Evolutionary conservation across 1,140 invertebrate species (phyloP), one percentile per base, ranked within the genome.

Genomic region (Hestina assimilis): DNA sequence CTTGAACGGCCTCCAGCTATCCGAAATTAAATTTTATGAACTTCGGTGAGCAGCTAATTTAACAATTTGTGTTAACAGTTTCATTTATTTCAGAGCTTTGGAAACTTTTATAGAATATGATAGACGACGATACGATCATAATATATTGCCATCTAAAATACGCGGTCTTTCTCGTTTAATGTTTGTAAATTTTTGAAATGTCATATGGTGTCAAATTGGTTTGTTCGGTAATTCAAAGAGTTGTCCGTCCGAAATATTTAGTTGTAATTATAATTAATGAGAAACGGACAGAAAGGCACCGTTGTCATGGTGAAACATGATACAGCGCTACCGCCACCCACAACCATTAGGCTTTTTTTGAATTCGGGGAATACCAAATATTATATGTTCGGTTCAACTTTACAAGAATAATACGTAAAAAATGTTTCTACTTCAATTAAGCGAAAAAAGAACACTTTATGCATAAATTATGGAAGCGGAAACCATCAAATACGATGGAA

Each of bases 231-330:
- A 31, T 56, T 58, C 57, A 63, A 70, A 65, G 56, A 23, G 63
- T 42, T 50, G 31, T 35, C 56, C 48, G 24, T 14, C 58, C 59
- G 63, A 43, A 78, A 73, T 66, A 79, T 74, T 75, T 74, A 75
- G 67, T 58, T 67, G 74, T 76, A 80, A 83, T 83, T 79, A 80
- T 69, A 72, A 75, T 81, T 80, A 83, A 81, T 75, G 78, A 83
- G 73, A 79, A 77, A 72, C 72, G 69, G 59, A 70, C 69, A 67
- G 64, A 73, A 67, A 72, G 72, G 67, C 69, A 60, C 51, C 70
- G 66, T 76, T 78, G 71, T 77, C 70, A 66, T 41, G 62, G 55
- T 59, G 74, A 68, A 81, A 81, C 48, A 62, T 66, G 72, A 78
- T 73, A 69, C 59, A 61, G 47, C 40, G 28, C 35, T 50, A 58